Evolutionary conservation across 2,113 vertebrate species (phyloP), one percentile per base, ranked within the genome.

Genomic region (Otus sunia): DNA sequence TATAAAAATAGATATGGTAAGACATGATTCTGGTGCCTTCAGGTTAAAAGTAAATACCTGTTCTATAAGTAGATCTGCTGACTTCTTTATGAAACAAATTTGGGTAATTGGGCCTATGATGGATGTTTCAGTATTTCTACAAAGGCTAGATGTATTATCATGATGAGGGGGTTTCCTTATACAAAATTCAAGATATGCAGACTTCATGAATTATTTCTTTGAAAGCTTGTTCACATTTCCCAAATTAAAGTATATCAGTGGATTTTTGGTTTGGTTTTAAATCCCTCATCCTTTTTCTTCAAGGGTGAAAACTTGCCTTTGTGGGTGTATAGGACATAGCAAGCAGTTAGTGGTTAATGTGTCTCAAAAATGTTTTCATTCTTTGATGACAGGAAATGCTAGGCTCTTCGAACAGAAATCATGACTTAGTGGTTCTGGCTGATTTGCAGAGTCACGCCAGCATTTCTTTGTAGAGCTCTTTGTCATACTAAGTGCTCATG

Each of bases 111-210:
- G 25, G 43, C 43, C 34, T 59, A 6, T 43, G 59, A 34, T 83
- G 67, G 91, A 34, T 95, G 75, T 91, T 96, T 96, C 86, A 94
- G 86, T 91, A 88, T 78, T 91, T 97, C 78, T 52, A 47, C 68
- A 81, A 93, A 95, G 45, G 49, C 47, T 63, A 41, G 81, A 55
- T 85, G 30, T 79, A 21, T 83, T 94, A 91, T 41, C n/a, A 73
- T 78, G 53, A 85, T 5, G 19, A 43, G 87, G 58, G 58, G 79
- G 96, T 59, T 80, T 81, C 58, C 56, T 91, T 83, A 86, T 89
- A 53, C 94, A 85, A 97, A 96, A 95, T 92, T 67, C 60, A 88
- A 94, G 63, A 55, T 94, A 30, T 67, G 59, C 67, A 85, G 69
- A 17, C 82, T 81, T 75, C 9, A 43, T 22, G 0, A 69, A 87